Base-by-base conservation (phyloP, 2,888 invertebrate species). In the Acleris holmiana region DNA sequence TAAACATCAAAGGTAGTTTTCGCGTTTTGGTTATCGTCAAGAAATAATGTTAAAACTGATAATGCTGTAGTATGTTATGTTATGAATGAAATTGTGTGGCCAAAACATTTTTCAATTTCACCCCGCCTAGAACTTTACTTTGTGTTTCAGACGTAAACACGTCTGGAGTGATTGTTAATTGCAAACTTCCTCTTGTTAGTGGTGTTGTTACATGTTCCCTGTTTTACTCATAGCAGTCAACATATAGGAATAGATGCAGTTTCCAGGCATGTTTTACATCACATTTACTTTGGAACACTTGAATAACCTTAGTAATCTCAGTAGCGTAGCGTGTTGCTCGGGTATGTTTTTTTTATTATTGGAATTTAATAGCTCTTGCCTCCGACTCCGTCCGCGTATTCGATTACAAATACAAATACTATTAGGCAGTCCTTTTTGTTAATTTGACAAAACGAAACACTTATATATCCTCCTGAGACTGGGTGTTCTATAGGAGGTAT, bases 241-340 rank as follows among this genome's bases (percentile, higher is more conserved):
- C 29, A 44, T 49, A 49, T 25, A 21, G 23, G 18, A 41, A 54
- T 54, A 54, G 54, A 23, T 25, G 48, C 15, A 41, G 29, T 40
- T 25, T 49, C 18, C 59, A 50, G 59, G 44, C 65, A 49, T 23
- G 8, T 54, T 65, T 65, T 46, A 64, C 59, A 54, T 29, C 55
- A 44, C 54, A 65, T 49, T 59, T 29, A 59, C 54, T 44, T 53
- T 48, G 15, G 25, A 55, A 53, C 44, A 44, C 59, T 54, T 46
- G 64, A 46, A 59, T 15, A 44, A 55, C 49, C 46, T 18, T 51
- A 23, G 40, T 48, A 53, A 17, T 41, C 21, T 41, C 29, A 29
- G 8, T 8, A 8, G 8, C 29, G 8, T 8, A 8, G 8, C 29
- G 29, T 29, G 8, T 25, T 25, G 25, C 8, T 29, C 8, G 29